Conservation (phyloP, 2,113 vertebrate species). For the Brachyistius frenatus region DNA sequence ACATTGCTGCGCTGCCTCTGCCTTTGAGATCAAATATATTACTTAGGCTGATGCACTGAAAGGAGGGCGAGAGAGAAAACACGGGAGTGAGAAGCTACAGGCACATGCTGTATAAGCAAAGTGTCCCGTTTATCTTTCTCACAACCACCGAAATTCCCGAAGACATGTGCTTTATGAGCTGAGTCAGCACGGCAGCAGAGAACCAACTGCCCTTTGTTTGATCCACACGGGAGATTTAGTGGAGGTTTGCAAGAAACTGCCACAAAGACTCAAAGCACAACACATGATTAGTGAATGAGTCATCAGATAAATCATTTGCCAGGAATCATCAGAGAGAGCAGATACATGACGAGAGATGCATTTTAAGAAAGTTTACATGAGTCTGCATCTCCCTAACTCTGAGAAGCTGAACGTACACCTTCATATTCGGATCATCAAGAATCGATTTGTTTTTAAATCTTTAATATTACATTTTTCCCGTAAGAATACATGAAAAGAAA, state of each 20-base stretch:
- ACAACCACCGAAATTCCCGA: neutral
- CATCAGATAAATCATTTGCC: constrained; percentile 16
- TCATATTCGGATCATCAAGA: too few relatives aligned
- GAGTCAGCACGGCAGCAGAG: neutral
- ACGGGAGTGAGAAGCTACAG: neutral
- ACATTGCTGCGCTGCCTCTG: neutral
- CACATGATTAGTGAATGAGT: neutral
- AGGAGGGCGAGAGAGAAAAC: neutral
- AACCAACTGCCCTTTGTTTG: neutral
- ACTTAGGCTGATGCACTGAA: neutral
- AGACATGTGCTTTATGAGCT: neutral
- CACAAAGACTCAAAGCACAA: neutral
- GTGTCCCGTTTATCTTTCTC: neutral
- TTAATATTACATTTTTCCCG: too few relatives aligned
- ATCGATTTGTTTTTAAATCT: too few relatives aligned
- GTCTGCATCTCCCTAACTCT: neutral
- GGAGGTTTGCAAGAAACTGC: constrained; percentile 3
- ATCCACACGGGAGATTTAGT: neutral
- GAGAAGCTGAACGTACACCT: too few relatives aligned
- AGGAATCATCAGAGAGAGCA: neutral
- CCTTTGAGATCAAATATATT: neutral
- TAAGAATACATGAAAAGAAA: too few relatives aligned
- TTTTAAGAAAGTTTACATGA: neutral
- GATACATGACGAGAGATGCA: neutral
- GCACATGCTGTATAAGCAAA: neutral